Base-by-base conservation (phyloP, 2,888 invertebrate genomes). In the Drosophila trichaetosa region DNA sequence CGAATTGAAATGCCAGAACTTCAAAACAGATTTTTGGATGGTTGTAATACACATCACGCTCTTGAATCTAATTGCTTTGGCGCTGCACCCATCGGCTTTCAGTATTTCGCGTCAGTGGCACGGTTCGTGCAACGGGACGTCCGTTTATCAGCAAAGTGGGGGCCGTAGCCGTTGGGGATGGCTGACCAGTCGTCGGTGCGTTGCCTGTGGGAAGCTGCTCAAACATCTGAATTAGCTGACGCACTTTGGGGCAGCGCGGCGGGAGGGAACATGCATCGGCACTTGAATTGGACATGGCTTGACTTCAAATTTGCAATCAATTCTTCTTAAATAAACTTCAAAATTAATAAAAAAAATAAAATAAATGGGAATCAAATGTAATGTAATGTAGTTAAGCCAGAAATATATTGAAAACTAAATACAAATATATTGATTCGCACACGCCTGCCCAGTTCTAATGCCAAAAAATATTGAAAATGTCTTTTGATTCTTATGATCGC, bases 141-240 rank as follows among this genome's bases (percentile, higher is more conserved):
- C 75, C 75, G 29, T 75, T 75, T 33, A 75, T 52, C 58, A 75
- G 57, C 49, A 74, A 51, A 2, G 57, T 69, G 8, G 70, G 48
- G 6, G 33, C 40, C 38, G 58, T 54, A 11, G 46, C 21, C 7
- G 18, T 24, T 29, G n/a, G 29, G 5, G 29, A 0, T 13, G 29
- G 4, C 18, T 16, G 31, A n/a, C n/a, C 24, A 2, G 29, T 11
- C 16, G n/a, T 6, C 11, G 16, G 18, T 2, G 18, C 31, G 7
- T 46, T 48, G 1, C 33, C 31, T 6, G n/a, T 27, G 18, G 52
- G 48, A 10, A 62, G 36, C 36, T 70, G 48, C 18, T 75, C 74
- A 27, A 70, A 75, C 70, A 70, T 65, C 31, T 70, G 42, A 21
- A 74, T 75, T 2, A 75, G 29, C 24, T 61, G 27, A 0, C 74